These are phyloP conservation scores for Thymelicus lineola DNA, from an alignment of 2,888 invertebrate species.

Conservation along the genomic window DNA sequence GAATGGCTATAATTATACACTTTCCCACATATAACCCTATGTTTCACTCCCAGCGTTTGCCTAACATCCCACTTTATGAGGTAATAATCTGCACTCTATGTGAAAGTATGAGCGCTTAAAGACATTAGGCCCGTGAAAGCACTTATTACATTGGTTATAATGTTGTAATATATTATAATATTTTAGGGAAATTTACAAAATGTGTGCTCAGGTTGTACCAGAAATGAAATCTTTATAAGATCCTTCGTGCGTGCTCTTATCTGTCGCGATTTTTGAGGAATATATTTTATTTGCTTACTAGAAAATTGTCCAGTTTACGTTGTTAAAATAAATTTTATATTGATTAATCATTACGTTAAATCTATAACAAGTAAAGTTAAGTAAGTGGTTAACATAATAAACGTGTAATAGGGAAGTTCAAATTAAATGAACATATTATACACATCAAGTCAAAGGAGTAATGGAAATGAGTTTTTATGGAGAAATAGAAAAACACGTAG, in stretches of 20 bases:
- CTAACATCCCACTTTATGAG: constrained; percentile 39
- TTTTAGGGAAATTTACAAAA: constrained; percentile 8
- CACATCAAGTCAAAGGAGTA: too few relatives aligned
- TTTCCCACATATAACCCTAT: constrained; percentile 6
- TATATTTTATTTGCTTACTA: too few relatives aligned
- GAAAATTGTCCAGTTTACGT: too few relatives aligned
- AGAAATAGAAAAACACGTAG: background rate
- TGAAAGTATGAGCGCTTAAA: constrained; percentile 16
- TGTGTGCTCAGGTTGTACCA: background rate
- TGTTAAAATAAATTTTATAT: too few relatives aligned
- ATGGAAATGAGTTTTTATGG: background rate
- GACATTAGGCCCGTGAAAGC: constrained; percentile 9
- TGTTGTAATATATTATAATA: background rate
- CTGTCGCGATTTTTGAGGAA: too few relatives aligned
- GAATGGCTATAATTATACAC: constrained; percentile 4
- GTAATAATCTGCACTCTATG: constrained; percentile 30
- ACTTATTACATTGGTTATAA: constrained; percentile 14
- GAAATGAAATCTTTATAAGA: constrained; percentile 1
- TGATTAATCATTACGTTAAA: too few relatives aligned
- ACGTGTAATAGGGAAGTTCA: too few relatives aligned
- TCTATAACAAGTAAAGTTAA: too few relatives aligned
- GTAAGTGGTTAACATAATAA: too few relatives aligned
- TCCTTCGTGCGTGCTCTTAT: background rate
- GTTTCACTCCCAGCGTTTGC: constrained; percentile 37
- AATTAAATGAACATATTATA: too few relatives aligned